These are phyloP conservation scores for Andrena minutula DNA, from an alignment of 2,888 invertebrate genomes.

Conservation along the genomic window DNA sequence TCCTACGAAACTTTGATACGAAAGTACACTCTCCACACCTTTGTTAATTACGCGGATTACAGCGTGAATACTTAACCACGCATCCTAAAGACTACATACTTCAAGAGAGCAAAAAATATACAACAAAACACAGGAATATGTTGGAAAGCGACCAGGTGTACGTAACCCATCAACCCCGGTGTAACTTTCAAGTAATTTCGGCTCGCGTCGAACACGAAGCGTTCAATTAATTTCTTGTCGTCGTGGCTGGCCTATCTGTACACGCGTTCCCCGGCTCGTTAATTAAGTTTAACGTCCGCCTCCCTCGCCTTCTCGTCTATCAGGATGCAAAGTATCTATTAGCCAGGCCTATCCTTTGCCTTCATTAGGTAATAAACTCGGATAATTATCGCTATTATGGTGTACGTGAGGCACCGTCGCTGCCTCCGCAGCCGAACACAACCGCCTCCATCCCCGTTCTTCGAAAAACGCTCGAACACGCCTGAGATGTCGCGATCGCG, in stretches of 20 bases:
- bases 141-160: not conserved
- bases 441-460: not conserved
- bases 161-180: not conserved
- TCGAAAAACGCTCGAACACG: slow-evolving; percentile 17
- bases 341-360: slow-evolving; percentile 62
- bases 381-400: slow-evolving; percentile 68
- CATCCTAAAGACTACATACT: no score
- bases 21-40: no score
- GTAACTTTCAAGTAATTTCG: slow-evolving; percentile 57
- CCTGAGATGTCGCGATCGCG: slow-evolving; percentile 48
- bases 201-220: slow-evolving; percentile 48
- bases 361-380: slow-evolving; percentile 70
- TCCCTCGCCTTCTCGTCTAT: slow-evolving; percentile 49
- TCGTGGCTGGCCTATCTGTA: slow-evolving; percentile 37
- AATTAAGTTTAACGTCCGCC: slow-evolving; percentile 65
- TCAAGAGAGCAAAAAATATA: not conserved
- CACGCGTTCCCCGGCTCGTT: slow-evolving; percentile 54
- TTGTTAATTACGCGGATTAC: no score
- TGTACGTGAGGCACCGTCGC: slow-evolving; percentile 22
- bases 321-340: slow-evolving; percentile 73
- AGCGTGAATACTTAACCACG: no score
- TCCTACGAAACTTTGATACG: no score
- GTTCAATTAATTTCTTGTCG: slow-evolving; percentile 69
- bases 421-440: slow-evolving; percentile 18
- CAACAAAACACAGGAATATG: not conserved